Base-by-base conservation (phyloP, 2,888 invertebrate genomes). In the Eupithecia subfuscata region DNA sequence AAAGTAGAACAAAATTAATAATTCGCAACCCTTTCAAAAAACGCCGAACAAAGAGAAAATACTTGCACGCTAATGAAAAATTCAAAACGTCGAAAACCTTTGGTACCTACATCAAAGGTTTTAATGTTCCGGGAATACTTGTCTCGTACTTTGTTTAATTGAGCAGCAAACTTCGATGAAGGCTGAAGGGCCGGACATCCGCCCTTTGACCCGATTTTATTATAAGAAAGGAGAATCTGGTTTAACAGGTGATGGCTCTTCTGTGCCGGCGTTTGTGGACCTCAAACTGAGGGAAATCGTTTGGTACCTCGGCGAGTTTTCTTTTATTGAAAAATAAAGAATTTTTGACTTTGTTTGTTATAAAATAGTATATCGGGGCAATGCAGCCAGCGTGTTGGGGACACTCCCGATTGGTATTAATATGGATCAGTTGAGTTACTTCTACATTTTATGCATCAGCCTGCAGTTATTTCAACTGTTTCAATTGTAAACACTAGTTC, bases 141-240 rank as follows among this genome's bases (percentile, higher is more conserved):
- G 75, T 82, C 81, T 79, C 78, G 80, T 73, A 83, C 80, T 85
- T 86, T 87, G 86, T 87, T 86, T 90, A 91, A 91, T 90, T 91
- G 87, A 82, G 85, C 85, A 84, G 84, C 86, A 87, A 90, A 87
- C 87, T 87, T 85, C 86, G 85, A 87, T 85, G 85, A 87, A 85
- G 87, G 85, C 86, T 85, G 85, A 87, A 85, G 87, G 87, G 74
- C 87, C 88, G 90, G 91, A 90, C 83, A 82, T 91, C 90, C 90
- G 88, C 77, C 74, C 77, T 78, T 79, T 73, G 74, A 67, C 83
- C 81, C 85, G 82, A 88, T 88, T 87, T 89, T 86, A 88, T 89
- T 88, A 89, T 84, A 83, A 84, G 83, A 86, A 88, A 78, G 79
- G 83, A 84, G 82, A 87, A 87, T 86, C 87, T 87, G 84, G 86